Conservation (phyloP, 1,140 invertebrate species). For the Patella vulgata region DNA sequence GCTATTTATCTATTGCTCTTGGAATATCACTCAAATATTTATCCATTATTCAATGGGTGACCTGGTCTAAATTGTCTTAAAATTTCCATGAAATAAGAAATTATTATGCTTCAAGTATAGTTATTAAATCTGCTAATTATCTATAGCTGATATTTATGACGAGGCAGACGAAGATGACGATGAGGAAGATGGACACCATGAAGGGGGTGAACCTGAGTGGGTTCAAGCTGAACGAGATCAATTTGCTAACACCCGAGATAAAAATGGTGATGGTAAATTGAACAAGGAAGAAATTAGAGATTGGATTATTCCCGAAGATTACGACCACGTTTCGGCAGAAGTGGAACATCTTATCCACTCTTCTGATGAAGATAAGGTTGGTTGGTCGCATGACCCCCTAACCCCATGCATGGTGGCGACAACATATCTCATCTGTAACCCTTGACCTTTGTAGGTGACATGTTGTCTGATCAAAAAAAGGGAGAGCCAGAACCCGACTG, state of each 20-base stretch:
- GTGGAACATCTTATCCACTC: constrained; percentile 95
- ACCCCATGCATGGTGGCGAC: constrained; percentile 76
- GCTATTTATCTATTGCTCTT: too few relatives aligned
- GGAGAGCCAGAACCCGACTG: constrained; percentile 89
- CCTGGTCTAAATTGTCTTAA: too few relatives aligned
- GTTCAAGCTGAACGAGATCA: constrained; percentile 93
- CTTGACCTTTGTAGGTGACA: constrained; percentile 55
- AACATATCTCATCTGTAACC: constrained; percentile 7
- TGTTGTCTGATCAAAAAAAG: constrained; percentile 54
- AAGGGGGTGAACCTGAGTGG: constrained; percentile 96
- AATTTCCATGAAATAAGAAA: too few relatives aligned
- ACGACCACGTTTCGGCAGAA: constrained; percentile 96
- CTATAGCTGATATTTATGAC: constrained; percentile 48
- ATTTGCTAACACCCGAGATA: constrained; percentile 81
- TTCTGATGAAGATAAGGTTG: constrained; percentile 84
- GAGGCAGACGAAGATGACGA: constrained; percentile 79
- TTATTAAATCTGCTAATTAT: too few relatives aligned
- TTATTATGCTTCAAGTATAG: too few relatives aligned
- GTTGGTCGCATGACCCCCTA: constrained; percentile 91
- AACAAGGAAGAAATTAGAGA: constrained; percentile 84
- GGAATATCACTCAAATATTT: too few relatives aligned
- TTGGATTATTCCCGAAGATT: constrained; percentile 96
- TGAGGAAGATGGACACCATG: constrained; percentile 94
- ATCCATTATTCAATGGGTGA: too few relatives aligned
- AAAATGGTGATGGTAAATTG: constrained; percentile 89